These are phyloP conservation scores for Turnix velox DNA, from an alignment of 2,113 vertebrate genomes.

Conservation along the genomic window DNA sequence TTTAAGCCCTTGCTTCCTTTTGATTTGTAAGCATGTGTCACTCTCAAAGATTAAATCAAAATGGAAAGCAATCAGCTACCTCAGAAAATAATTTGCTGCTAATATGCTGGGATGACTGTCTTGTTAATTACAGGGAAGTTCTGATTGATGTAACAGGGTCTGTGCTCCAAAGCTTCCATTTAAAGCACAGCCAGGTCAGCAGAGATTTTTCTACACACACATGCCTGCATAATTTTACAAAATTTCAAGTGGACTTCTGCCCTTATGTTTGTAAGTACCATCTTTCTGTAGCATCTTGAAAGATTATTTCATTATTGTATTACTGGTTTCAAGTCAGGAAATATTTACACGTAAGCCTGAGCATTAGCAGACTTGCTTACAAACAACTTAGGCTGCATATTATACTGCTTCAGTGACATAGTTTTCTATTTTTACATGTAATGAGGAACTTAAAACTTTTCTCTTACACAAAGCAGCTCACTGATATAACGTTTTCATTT, in stretches of 20 bases:
- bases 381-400: neutral
- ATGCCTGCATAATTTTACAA: neutral
- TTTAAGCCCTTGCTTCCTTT: neutral
- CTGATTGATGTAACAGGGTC: neutral
- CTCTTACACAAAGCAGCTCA: neutral
- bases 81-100: neutral
- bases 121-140: neutral
- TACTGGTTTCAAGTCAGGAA: neutral
- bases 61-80: neutral
- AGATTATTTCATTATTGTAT: neutral
- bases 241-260: neutral
- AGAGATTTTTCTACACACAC: neutral
- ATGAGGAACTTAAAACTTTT: neutral
- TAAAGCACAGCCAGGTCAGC: neutral
- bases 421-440: neutral
- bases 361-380: neutral
- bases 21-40: neutral
- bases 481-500: neutral
- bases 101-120: neutral
- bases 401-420: neutral
- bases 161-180: neutral
- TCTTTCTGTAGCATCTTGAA: neutral
- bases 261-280: neutral
- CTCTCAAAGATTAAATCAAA: neutral
- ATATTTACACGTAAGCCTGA: neutral